Base-by-base conservation (phyloP, 2,113 vertebrate species). In the Leucosticte australis region DNA sequence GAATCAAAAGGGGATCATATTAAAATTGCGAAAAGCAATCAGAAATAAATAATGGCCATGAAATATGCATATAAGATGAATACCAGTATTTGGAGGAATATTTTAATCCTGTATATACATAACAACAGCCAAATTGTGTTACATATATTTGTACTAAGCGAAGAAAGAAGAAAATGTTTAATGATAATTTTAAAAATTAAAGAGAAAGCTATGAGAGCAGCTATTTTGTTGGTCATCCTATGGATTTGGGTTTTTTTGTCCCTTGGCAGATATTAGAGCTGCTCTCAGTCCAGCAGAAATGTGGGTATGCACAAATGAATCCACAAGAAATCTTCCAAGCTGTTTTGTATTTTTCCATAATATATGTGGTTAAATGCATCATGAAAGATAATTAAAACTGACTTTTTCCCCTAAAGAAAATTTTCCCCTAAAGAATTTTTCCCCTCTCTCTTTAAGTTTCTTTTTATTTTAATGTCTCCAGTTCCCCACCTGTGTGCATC, bases 121-220 rank as follows among this genome's bases (percentile, higher is more conserved):
- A 23, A 69, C 16, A 93, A 9, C 18, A 67, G 12, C 2, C 9
- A 87, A 68, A 35, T 47, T 46, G 2, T 63, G 18, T 65, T 65
- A 77, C 49, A 33, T 52, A 35, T n/a, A 5, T 50, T 55, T 47
- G 4, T 21, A 62, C 5, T 31, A 92, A 41, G 15, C n/a, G 13
- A 60, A 60, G 13, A 53, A 63, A 77, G 9, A 50, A 62, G 12
- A 62, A 79, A 64, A 56, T 11, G 0, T 30, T 3, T 49, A 26
- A 85, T 39, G 9, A 44, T 17, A 71, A 50, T 44, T 28, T 24
- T 0, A 20, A 71, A 37, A 52, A 89, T 16, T 19, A 42, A 41
- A 82, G 0, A n/a, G 0, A 24, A 52, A 74, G 5, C 2, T 39
- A 71, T 3, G 17, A 63, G 7, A 55, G 2, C 7, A 64, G 6